Evolutionary conservation across 2,797 vertebrate species (phyloP).

Genomic region (Lagodon rhomboides): DNA sequence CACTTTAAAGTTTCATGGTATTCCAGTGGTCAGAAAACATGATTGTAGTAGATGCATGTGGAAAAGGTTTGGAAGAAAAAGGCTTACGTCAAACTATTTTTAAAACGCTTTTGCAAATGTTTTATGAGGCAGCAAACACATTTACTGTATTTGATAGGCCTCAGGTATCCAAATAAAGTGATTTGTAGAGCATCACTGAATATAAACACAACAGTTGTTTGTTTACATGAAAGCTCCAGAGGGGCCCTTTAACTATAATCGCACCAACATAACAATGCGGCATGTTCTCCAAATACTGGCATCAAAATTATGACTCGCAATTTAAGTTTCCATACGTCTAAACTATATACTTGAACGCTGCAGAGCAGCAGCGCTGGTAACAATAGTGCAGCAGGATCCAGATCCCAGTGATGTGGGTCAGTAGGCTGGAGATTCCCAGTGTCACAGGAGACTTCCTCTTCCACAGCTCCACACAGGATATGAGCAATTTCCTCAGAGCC

Average conservation of each 20-base stretch:
- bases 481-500: conserved; percentile 77
- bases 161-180: not conserved
- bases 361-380: not conserved
- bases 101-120: not conserved
- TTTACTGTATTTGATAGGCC: not conserved
- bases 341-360: not conserved
- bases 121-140: conserved; percentile 2
- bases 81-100: too few relatives aligned
- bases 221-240: not conserved
- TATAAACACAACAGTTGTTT: conserved; percentile 18
- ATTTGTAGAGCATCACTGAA: not conserved
- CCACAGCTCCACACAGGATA: conserved; percentile 77
- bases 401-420: conserved; percentile 75
- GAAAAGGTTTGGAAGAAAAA: not conserved
- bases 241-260: not conserved
- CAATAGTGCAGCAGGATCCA: conserved; percentile 25
- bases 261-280: not conserved
- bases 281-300: not conserved
- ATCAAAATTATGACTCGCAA: not conserved
- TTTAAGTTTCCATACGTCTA: not conserved
- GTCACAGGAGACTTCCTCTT: conserved; percentile 78
- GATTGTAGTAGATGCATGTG: not conserved
- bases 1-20: not conserved
- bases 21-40: not conserved
- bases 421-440: conserved; percentile 71